Conservation (phyloP, 30 jellyfish, hydroid and myxozoan species). For the Sanderia malayensis region DNA sequence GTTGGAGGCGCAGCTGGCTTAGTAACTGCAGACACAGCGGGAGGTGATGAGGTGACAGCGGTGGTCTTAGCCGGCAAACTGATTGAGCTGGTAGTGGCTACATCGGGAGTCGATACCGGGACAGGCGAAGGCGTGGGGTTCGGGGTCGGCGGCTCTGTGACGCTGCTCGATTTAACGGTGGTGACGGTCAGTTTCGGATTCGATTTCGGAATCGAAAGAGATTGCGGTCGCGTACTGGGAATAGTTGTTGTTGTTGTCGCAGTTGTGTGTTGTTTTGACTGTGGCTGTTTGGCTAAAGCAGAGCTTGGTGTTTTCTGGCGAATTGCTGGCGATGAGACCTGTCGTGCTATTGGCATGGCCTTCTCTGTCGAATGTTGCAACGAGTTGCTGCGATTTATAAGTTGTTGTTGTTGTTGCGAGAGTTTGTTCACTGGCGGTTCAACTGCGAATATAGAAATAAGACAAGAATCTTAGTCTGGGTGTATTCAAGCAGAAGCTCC, state of each 20-base stretch:
- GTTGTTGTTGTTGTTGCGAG: not conserved
- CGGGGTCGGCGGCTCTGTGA: conserved; percentile 13
- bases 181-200: conserved; percentile 18
- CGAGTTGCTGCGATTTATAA: not conserved
- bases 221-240: conserved; percentile 13
- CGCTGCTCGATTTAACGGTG: conserved; percentile 9
- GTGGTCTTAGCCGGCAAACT: conserved; percentile 30
- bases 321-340: not conserved
- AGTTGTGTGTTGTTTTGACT: not conserved
- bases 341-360: not conserved
- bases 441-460: not conserved
- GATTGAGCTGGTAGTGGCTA: conserved; percentile 2
- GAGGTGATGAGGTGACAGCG: conserved; percentile 16
- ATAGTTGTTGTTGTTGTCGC: conserved; percentile 27
- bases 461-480: not conserved
- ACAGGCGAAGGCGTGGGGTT: not conserved
- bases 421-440: not conserved
- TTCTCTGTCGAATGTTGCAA: not conserved
- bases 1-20: conserved; percentile 17
- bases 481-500: not conserved
- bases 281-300: no score
- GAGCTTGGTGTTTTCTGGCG: not conserved
- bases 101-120: conserved; percentile 17
- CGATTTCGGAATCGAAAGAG: conserved; percentile 12
- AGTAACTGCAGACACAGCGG: no score